Evolutionary conservation across 2,113 vertebrate species (phyloP).

Genomic region (Otus sunia): DNA sequence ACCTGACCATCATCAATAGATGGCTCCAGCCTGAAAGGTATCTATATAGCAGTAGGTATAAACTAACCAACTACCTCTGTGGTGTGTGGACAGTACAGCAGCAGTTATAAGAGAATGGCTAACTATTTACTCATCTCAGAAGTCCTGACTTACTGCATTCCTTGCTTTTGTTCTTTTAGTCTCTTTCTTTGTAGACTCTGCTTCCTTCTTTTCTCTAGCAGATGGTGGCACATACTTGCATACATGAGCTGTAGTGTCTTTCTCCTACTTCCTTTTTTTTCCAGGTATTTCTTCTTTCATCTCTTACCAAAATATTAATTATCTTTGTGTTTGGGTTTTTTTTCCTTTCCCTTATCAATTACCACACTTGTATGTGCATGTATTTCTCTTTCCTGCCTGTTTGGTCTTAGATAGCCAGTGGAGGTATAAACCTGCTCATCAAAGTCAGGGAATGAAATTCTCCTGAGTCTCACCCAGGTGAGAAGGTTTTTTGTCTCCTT

Average conservation of each 20-base stretch:
- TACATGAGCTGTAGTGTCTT: background rate
- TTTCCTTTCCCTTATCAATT: background rate
- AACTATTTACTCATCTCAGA: background rate
- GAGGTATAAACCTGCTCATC: background rate
- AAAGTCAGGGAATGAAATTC: background rate
- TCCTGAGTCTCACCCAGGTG: background rate
- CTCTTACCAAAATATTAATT: background rate
- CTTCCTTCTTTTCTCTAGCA: conserved; percentile 4
- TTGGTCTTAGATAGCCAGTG: background rate
- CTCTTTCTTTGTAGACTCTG: background rate
- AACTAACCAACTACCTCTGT: background rate
- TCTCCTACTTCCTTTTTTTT: conserved; percentile 20
- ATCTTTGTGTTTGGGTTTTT: background rate
- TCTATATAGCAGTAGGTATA: background rate
- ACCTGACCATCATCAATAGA: background rate
- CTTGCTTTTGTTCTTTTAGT: conserved; percentile 22
- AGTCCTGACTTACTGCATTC: conserved; percentile 56
- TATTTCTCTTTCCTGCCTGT: background rate
- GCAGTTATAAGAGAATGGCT: background rate
- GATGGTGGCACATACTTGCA: background rate
- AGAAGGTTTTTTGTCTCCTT: background rate
- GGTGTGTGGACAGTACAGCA: background rate
- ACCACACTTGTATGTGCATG: accelerated
- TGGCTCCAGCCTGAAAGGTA: background rate
- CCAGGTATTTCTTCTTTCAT: background rate